Percentiles rank a stretch among this genome's conserved stretches.
Evolutionary conservation across 2,888 invertebrate genomes (phyloP).

Genomic region (Branchipolynoe longqiensis): DNA sequence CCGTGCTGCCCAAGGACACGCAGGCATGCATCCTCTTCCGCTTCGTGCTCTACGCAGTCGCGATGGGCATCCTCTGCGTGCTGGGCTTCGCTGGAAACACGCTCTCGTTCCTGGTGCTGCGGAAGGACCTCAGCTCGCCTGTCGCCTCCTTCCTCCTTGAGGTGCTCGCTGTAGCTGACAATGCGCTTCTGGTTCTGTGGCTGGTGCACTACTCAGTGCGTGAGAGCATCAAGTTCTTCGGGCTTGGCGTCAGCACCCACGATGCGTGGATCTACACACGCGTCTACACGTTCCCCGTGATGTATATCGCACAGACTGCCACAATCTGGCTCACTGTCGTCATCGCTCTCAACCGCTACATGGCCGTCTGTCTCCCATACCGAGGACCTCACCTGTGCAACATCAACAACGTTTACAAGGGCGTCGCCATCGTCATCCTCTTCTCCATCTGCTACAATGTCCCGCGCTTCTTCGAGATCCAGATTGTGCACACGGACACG

Average conservation of each 20-base stretch:
- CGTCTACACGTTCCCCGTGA: slow-evolving; percentile 66
- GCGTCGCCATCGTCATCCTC: slow-evolving; percentile 63
- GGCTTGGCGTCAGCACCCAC: neutral
- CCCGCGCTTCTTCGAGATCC: slow-evolving; percentile 67
- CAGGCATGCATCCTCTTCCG: slow-evolving; percentile 53
- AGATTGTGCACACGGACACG: neutral
- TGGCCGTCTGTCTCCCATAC: slow-evolving; percentile 69
- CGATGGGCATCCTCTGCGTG: slow-evolving; percentile 61
- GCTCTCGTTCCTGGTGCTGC: slow-evolving; percentile 65
- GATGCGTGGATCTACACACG: slow-evolving; percentile 63
- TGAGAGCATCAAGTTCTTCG: slow-evolving; percentile 53
- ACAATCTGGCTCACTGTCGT: slow-evolving; percentile 69
- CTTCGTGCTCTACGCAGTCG: slow-evolving; percentile 63
- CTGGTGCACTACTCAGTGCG: slow-evolving; percentile 65
- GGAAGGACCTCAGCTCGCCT: slow-evolving; percentile 60
- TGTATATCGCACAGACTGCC: slow-evolving; percentile 68
- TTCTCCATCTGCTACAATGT: slow-evolving; percentile 67
- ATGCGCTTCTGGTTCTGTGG: slow-evolving; percentile 66
- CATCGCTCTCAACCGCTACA: slow-evolving; percentile 69
- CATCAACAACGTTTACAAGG: slow-evolving; percentile 66
- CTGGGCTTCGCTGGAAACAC: slow-evolving; percentile 64
- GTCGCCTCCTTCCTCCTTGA: slow-evolving; percentile 68
- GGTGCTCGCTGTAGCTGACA: slow-evolving; percentile 66
- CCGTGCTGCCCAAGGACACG: neutral
- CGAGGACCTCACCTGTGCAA: slow-evolving; percentile 66